Conservation (phyloP, 2,797 vertebrate genomes). For the Ispidina lecontei region DNA sequence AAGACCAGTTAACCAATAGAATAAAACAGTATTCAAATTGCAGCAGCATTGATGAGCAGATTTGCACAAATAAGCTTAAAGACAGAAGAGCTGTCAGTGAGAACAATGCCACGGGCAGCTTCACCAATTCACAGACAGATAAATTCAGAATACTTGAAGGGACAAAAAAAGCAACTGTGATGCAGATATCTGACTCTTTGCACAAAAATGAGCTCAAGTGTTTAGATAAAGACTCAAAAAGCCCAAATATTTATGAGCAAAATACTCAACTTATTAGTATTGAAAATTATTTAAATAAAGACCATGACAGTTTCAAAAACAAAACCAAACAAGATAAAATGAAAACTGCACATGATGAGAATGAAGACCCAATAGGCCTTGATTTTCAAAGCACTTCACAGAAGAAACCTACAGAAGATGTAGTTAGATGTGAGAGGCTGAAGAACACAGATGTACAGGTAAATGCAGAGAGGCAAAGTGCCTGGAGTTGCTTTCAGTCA, state of each 20-base stretch:
- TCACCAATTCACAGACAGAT: conserved; percentile 75
- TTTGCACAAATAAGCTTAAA: conserved; percentile 83
- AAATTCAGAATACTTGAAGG: conserved; percentile 86
- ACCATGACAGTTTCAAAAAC: conserved; percentile 72
- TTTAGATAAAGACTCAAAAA: conserved; percentile 74
- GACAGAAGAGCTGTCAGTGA: conserved; percentile 66
- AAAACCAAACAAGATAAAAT: conserved; percentile 71
- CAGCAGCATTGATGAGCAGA: conserved; percentile 71
- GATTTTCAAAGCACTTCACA: conserved; percentile 75
- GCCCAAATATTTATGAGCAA: conserved; percentile 68
- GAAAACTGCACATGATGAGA: conserved; percentile 78
- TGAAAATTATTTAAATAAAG: conserved; percentile 79
- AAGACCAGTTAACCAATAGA: conserved; percentile 75
- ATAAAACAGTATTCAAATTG: conserved; percentile 74
- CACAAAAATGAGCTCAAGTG: conserved; percentile 76
- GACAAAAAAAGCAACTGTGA: conserved; percentile 72
- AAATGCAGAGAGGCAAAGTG: conserved; percentile 4
- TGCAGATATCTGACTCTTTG: conserved; percentile 69
- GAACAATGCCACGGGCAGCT: conserved; percentile 64
- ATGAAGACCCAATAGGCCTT: conserved; percentile 73
- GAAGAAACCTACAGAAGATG: conserved; percentile 72
- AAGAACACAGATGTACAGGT: conserved; percentile 77
- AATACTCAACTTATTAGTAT: conserved; percentile 78
- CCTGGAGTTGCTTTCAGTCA: background rate
- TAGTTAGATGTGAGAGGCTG: conserved; percentile 66